Evolutionary conservation across 2,797 vertebrate genomes (phyloP).

Genomic region (Propithecus perrieri): DNA sequence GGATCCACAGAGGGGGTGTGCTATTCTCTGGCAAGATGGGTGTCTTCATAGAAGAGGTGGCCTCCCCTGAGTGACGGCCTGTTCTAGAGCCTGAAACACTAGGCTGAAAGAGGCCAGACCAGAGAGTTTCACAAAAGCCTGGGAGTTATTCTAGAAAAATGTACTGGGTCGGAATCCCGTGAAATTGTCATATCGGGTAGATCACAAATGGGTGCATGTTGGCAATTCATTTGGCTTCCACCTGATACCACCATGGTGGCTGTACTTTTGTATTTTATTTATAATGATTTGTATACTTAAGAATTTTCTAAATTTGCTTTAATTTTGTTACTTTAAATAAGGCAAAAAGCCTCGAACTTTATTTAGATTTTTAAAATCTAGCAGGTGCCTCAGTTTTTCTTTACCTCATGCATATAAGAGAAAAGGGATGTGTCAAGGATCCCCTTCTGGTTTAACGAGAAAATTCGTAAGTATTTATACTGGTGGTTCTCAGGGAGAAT

Average conservation of each 20-base stretch:
- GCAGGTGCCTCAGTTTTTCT: neutral
- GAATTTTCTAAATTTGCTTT: neutral
- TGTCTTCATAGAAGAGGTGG: neutral
- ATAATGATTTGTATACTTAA: neutral
- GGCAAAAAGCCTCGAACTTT: neutral
- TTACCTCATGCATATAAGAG: neutral
- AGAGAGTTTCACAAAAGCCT: neutral
- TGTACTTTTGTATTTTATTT: neutral
- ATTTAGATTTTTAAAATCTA: neutral
- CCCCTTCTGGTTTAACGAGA: neutral
- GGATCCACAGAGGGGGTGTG: neutral
- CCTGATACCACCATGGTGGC: neutral
- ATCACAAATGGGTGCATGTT: neutral
- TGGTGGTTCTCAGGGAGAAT: neutral
- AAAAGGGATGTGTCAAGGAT: neutral
- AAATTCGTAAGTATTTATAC: neutral
- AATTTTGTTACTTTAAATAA: slow-evolving; percentile 12
- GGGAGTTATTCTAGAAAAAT: neutral
- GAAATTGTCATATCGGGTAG: neutral
- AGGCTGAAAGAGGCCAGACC: neutral
- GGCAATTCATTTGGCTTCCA: neutral
- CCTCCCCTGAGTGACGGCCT: neutral
- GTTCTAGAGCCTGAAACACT: neutral
- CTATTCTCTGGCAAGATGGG: neutral
- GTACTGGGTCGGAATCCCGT: neutral